Conservation (phyloP, 2,888 invertebrate species). For the Sphaerophoria rueppellii region DNA sequence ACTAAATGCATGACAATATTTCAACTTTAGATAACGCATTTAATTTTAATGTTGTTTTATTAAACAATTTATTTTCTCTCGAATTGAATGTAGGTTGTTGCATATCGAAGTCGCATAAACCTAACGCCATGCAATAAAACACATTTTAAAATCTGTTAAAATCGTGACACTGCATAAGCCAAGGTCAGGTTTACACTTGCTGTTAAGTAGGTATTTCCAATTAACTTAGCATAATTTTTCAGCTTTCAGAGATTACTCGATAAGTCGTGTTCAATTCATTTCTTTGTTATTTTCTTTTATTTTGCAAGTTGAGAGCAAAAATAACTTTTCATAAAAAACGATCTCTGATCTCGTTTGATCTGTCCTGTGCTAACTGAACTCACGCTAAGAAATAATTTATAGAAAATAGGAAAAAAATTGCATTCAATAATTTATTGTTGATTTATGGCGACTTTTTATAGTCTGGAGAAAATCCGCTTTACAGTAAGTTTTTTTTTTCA, state of each 20-base stretch:
- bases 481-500: not conserved
- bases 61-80: not conserved
- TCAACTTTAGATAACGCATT: not conserved
- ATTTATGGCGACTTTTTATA: slow-evolving; percentile 1
- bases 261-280: not conserved
- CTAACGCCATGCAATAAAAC: not conserved
- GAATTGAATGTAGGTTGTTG: not conserved
- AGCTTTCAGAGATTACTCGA: not conserved
- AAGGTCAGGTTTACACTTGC: slow-evolving; percentile 17
- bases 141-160: not conserved
- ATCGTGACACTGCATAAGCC: slow-evolving; percentile 3
- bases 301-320: not conserved
- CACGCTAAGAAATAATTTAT: slow-evolving; percentile 12
- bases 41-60: not conserved
- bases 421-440: not conserved
- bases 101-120: not conserved
- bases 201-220: not conserved
- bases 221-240: slow-evolving; percentile 6
- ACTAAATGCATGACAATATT: slow-evolving; percentile 15
- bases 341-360: not conserved
- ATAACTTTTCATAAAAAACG: not conserved
- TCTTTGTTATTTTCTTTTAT: not conserved
- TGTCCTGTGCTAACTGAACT: not conserved
- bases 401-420: slow-evolving; percentile 4
- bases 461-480: slow-evolving; percentile 15